Base-by-base conservation (phyloP, 2,797 vertebrate species). In the Novumbra hubbsi region DNA sequence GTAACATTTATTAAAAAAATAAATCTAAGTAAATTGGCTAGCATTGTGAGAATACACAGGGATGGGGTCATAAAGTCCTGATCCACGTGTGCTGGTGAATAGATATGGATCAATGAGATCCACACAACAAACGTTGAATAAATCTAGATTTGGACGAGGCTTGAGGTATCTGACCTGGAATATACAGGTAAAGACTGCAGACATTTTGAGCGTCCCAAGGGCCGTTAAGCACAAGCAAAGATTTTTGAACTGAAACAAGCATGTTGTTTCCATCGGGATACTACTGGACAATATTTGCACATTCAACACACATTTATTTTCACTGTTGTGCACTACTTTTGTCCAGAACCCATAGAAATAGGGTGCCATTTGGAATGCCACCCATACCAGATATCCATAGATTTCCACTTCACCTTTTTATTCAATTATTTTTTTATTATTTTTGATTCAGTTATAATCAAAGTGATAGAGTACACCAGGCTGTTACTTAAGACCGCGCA, bases 81-180 rank as follows among this genome's bases (percentile, higher is more conserved):
- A 24, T 3, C 55, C 41, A 8, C 41, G 4, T 45, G 41, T 1
- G 9, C 41, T 7, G 7, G 41, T 45, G 9, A 45, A 45, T 45
- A 45, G 41, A 7, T 45, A 45, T 45, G 41, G 41, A 45, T 8
- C 11, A 45, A 45, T 45, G 41, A 12, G 11, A 12, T 12, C 41
- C 41, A 45, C 41, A 45, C n/a, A n/a, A n/a, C n/a, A n/a, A n/a
- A n/a, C n/a, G n/a, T n/a, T n/a, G n/a, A n/a, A n/a, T 38, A 41
- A 78, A 89, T 88, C 80, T 87, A 83, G 73, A 71, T 76, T 73
- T 77, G 80, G 82, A 72, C 69, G 60, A 73, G 34, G 77, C 84
- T 88, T 83, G 84, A 67, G 76, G 67, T 83, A 85, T 80, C 77
- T 68, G 78, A 78, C 85, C 76, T 80, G 74, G 81, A 82, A 81